Base-by-base conservation (phyloP, 2,797 vertebrate genomes). In the Harpagifer antarcticus region DNA sequence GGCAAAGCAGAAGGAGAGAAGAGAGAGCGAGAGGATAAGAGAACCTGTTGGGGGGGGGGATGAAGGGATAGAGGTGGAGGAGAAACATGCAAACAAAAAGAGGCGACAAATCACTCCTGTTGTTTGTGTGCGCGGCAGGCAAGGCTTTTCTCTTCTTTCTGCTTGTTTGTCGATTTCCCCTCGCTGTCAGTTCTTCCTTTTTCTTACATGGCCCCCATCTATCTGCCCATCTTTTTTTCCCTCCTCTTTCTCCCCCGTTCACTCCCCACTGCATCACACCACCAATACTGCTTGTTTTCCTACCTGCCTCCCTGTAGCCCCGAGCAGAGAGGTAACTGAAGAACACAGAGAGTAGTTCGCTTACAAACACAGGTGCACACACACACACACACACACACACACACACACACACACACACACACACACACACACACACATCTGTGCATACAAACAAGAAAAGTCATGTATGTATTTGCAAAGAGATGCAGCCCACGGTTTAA, bases 11-110 rank as follows among this genome's bases (percentile, higher is more conserved):
- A 88, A 89, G 74, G 83, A 92, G 85, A 91, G 85, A 85, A 81
- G 75, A 87, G 76, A 81, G 68, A 73, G 83, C 20, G 73, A 89
- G 83, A 87, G 91, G 89, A 92, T 90, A 63, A 89, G 86, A 90
- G 80, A 91, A 86, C 89, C 89, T 91, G 88, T 91, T 89, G 83
- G 89, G 85, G 88, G n/a, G 86, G 74, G 85, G 84, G 88, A 86
- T 87, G 82, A 85, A 85, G 85, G 79, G 79, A 89, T 87, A 48
- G 86, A 89, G 87, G 79, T 87, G 85, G 85, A 91, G 89, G 86
- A 93, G 90, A 91, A 91, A 90, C 91, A 89, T 84, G 90, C 85
- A 80, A 88, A 92, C 84, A 90, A 87, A 92, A 91, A 91, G 85
- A 79, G 78, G 88, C 85, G 84, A 90, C 91, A 91, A 90, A 93